These are phyloP conservation scores for Alethe diademata DNA, from an alignment of 2,113 vertebrate species.

Conservation along the genomic window DNA sequence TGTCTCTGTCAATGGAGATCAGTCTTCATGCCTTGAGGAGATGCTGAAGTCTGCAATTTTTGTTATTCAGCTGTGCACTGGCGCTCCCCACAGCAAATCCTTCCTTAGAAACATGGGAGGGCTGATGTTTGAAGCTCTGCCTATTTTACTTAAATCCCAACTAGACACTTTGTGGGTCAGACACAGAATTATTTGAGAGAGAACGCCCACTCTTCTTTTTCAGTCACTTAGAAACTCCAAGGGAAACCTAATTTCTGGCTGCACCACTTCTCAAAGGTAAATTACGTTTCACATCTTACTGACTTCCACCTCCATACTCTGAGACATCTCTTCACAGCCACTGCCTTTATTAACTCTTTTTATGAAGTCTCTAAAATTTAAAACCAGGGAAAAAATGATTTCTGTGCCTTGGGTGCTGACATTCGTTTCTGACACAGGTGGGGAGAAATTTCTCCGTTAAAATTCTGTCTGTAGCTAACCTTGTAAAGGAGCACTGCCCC, in stretches of 20 bases:
- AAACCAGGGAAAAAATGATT: background rate
- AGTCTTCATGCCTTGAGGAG: no score
- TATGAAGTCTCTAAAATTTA: background rate
- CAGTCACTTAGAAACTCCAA: background rate
- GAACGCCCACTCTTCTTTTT: background rate
- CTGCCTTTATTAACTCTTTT: background rate
- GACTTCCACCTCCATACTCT: background rate
- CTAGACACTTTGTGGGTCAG: background rate
- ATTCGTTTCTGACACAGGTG: background rate
- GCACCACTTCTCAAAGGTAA: background rate
- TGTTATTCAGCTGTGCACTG: background rate
- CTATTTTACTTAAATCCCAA: background rate
- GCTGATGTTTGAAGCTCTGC: background rate
- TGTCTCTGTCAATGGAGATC: no score
- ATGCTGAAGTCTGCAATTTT: background rate
- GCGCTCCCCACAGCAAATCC: background rate
- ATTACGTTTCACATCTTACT: background rate
- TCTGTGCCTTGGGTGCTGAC: background rate
- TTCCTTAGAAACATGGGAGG: background rate
- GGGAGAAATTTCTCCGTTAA: background rate
- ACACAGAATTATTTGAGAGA: background rate
- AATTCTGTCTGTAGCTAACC: background rate
- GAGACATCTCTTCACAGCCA: background rate
- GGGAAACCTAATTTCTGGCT: background rate
- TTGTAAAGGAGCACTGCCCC: background rate